Evolutionary conservation across 2,888 invertebrate genomes (phyloP).

Genomic region (Machimus rusticus): DNA sequence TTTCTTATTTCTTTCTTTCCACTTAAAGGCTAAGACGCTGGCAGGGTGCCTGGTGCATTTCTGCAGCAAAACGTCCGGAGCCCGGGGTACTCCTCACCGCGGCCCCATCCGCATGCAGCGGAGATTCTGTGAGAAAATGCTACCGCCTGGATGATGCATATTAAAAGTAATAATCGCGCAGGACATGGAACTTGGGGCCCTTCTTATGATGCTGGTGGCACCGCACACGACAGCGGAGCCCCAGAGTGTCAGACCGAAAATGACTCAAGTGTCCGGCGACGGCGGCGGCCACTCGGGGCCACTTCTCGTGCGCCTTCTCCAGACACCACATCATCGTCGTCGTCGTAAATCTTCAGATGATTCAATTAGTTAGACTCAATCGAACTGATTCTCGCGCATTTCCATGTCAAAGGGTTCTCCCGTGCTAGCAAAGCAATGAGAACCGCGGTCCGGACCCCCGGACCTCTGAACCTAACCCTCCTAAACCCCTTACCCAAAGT

Average conservation of each 20-base stretch:
- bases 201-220: background rate
- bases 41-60: background rate
- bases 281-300: background rate
- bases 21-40: conserved; percentile 24
- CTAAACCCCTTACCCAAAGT: background rate
- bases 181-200: background rate
- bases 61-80: background rate
- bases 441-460: background rate
- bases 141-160: background rate
- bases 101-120: background rate
- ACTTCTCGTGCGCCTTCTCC: background rate
- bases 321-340: background rate
- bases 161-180: conserved; percentile 17
- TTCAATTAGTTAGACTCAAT: conserved; percentile 23
- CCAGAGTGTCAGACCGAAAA: background rate
- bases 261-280: background rate
- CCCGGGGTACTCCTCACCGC: background rate
- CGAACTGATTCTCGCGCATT: conserved; percentile 42
- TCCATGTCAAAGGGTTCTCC: conserved; percentile 2
- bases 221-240: conserved; percentile 15
- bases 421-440: background rate
- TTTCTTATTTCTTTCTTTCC: background rate
- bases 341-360: conserved; percentile 16
- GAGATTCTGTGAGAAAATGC: conserved; percentile 7
- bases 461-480: background rate